Evolutionary conservation across 2,113 vertebrate genomes (phyloP), one percentile per base, ranked within the genome.

Genomic region (Todiramphus chloris): DNA sequence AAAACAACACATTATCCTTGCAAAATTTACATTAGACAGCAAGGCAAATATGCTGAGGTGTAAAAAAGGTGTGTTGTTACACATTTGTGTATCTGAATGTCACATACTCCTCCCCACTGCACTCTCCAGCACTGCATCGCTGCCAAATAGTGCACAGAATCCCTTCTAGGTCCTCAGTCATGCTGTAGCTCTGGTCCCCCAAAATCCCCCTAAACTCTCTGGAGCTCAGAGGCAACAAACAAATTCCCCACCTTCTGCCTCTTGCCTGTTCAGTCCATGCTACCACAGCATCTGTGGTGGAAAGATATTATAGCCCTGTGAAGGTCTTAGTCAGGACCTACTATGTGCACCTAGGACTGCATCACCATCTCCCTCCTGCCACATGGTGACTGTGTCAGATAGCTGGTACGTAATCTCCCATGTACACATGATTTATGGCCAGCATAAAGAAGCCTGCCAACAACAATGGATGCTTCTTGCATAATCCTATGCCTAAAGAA

Each of bases 121-220:
- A 3, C 18, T 63, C 62, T 73, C 16, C 58, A 58, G 48, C 56
- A 33, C 11, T 19, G 20, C 13, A 35, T 8, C 30, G 60, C 14
- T 1, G 8, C 5, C 6, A 46, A 35, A 35, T 16, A 0, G 1
- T 27, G 15, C 13, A 62, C 5, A 44, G 41, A 41, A 77, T 6
- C 7, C 28, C 4, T 69, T 43, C 28, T 7, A 35, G 10, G n/a
- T 56, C 17, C 48, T 56, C 33, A 48, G 44, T 39, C 24, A 31
- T 17, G 16, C 39, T 74, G 50, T 24, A 86, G 30, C 9, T 62
- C 24, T 83, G 20, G 35, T 8, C 73, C 7, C 9, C 24, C 5
- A 4, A 56, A 69, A 24, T 7, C 8, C 5, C 6, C 11, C 31
- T 46, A 44, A 30, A 27, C 14, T 69, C 24, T 28, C 64, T 50